Evolutionary conservation across 2,113 vertebrate species (phyloP).

Genomic region (Oplegnathus fasciatus): DNA sequence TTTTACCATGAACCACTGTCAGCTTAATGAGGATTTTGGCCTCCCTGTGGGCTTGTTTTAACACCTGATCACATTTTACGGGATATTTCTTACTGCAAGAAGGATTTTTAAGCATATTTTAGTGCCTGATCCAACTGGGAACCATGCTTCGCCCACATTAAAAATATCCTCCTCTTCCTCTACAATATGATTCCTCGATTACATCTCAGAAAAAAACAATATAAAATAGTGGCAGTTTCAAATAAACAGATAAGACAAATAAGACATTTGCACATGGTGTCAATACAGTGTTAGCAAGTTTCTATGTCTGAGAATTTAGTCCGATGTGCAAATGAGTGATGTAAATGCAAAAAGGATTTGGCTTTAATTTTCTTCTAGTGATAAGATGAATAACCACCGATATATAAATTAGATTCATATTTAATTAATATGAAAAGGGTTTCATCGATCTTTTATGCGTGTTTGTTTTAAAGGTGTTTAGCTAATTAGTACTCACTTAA

Average conservation of each 20-base stretch:
- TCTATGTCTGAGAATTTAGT: not conserved
- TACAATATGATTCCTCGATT: not conserved
- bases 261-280: not conserved
- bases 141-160: not conserved
- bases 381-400: not conserved
- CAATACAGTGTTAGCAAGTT: not conserved
- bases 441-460: no score
- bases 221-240: not conserved
- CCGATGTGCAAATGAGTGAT: not conserved
- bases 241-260: not conserved
- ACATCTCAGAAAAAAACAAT: not conserved
- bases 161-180: not conserved
- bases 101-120: not conserved
- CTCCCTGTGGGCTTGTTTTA: not conserved
- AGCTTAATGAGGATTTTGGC: not conserved
- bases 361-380: not conserved
- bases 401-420: not conserved
- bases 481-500: not conserved
- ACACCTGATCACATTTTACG: not conserved
- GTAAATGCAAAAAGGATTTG: not conserved
- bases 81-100: no score
- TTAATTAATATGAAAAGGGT: not conserved
- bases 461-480: not conserved
- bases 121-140: not conserved
- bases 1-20: not conserved